These are phyloP conservation scores for Petrocephalus sullivani DNA, from an alignment of 2,797 vertebrate genomes.

Conservation along the genomic window DNA sequence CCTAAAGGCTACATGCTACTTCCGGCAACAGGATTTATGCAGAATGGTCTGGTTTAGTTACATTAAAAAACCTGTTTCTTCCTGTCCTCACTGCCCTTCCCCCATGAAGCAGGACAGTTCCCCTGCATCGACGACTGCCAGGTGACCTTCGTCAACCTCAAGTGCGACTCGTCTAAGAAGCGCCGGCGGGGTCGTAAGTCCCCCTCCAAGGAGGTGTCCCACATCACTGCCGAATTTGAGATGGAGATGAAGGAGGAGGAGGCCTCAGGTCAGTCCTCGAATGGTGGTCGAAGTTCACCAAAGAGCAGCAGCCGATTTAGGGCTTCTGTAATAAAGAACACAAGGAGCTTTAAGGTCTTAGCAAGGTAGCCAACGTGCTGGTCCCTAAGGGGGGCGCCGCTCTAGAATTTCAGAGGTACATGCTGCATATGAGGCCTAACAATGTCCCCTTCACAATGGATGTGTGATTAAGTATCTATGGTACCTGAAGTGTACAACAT, in stretches of 20 bases:
- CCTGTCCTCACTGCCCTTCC: conserved; percentile 23
- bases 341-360: background rate
- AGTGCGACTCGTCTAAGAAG: conserved; percentile 93
- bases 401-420: background rate
- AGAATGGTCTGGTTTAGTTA: background rate
- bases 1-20: background rate
- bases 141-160: conserved; percentile 86
- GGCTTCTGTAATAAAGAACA: background rate
- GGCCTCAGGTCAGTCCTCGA: conserved; percentile 68
- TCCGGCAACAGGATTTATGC: background rate
- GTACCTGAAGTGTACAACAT: background rate
- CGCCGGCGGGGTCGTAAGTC: conserved; percentile 84
- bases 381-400: background rate
- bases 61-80: background rate
- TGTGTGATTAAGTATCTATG: background rate
- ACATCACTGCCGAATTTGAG: conserved; percentile 89
- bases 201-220: conserved; percentile 84
- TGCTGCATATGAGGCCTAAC: background rate
- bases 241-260: conserved; percentile 86
- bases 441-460: background rate
- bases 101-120: conserved; percentile 61
- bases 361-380: background rate
- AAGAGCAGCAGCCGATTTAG: background rate
- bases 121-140: conserved; percentile 82
- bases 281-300: background rate